Base-by-base conservation (phyloP, 2,113 vertebrate genomes). In the Esox niger region DNA sequence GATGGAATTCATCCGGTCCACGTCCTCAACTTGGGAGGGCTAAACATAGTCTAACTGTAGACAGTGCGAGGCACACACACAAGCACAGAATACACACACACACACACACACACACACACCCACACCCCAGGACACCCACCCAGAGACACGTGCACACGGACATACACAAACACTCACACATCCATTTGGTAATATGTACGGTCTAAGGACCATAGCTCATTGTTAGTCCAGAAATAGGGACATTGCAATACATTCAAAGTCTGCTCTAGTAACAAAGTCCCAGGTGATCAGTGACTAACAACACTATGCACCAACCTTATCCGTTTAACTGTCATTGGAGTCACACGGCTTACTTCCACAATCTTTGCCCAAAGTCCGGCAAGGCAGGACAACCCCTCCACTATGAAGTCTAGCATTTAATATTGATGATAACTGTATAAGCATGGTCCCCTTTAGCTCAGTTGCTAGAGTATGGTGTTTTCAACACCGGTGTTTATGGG, bases 1-100 rank as follows among this genome's bases (percentile, higher is more conserved):
- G 82, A 86, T 64, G 70, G 78, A 84, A 81, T 64, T 70, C 69
- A 73, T 81, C 74, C 72, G 73, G 74, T 81, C 62, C 73, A 77
- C 69, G 52, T 66, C 56, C 73, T 57, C 55, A 33, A 62, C 70
- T 32, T 9, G 62, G 67, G 57, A 65, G 70, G 66, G 61, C 61
- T 71, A 69, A 84, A 82, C 73, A 70, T 71, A 75, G 66, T 80
- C 29, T 47, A 55, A 30, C 56, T 27, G 56, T 52, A 23, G 26
- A 61, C 58, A 15, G 32, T 46, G 6, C 26, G 26, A 35, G 30
- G 9, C 23, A 47, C 62, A 46, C 38, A 29, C 20, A 5, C 26
- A 25, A 15, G 7, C 58, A 33, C 30, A 17, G 30, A n/a, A 30
- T 20, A 21, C 59, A 4, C 59, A 1, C 6, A 9, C 1, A 11